Conservation (phyloP, 2,888 invertebrate species). For the Zootermopsis nevadensis region DNA sequence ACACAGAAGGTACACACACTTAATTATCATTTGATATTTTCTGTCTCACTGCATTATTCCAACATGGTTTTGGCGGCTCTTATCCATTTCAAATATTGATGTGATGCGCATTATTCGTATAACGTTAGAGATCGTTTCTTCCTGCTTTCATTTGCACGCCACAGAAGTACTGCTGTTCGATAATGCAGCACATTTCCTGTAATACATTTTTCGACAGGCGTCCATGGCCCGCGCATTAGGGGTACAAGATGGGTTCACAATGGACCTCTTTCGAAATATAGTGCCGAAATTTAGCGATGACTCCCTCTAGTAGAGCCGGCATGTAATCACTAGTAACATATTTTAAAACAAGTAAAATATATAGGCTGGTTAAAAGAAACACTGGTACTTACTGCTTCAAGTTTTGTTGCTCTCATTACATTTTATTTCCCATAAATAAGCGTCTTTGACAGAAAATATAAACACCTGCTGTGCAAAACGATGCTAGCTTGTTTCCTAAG, state of each 20-base stretch:
- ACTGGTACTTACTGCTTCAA: constrained; percentile 51
- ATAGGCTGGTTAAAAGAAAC: constrained; percentile 21
- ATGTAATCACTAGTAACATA: constrained; percentile 10
- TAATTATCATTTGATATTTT: constrained; percentile 10
- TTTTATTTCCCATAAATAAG: constrained; percentile 55
- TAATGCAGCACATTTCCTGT: constrained; percentile 20
- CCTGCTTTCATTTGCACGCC: background rate
- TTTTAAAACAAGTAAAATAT: constrained; percentile 16
- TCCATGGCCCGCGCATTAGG: constrained; percentile 53
- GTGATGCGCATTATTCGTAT: background rate
- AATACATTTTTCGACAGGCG: constrained; percentile 51
- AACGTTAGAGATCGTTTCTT: background rate
- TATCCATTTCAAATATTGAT: constrained; percentile 9
- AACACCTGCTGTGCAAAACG: constrained; percentile 54
- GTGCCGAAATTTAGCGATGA: constrained; percentile 50
- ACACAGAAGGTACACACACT: background rate
- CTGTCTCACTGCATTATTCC: constrained; percentile 15
- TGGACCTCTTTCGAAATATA: constrained; percentile 53
- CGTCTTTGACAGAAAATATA: constrained; percentile 55
- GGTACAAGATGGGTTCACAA: constrained; percentile 54
- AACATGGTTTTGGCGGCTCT: constrained; percentile 20
- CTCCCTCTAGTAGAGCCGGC: constrained; percentile 41
- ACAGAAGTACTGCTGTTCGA: constrained; percentile 14
- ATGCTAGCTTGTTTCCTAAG: constrained; percentile 49
- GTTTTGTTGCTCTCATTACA: constrained; percentile 52